A percentile compares a stretch with the other conserved stretches of the same genome.
These are phyloP conservation scores for Hydrotaea cyrtoneurina DNA, from an alignment of 2,888 invertebrate genomes.

Conservation along the genomic window DNA sequence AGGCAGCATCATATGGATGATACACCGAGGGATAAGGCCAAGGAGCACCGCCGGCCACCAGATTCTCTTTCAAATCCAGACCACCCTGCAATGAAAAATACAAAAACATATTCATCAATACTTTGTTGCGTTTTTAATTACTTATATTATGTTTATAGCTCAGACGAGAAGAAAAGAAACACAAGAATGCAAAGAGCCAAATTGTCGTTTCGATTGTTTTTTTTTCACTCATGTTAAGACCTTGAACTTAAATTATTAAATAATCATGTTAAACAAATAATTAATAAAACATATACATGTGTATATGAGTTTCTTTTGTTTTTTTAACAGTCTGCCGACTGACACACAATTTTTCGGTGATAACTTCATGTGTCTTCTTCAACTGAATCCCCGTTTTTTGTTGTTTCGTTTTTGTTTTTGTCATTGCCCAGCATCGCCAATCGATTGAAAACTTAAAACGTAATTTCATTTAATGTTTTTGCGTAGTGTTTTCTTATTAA, in stretches of 20 bases:
- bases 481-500: constrained; percentile 57
- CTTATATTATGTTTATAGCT: background rate
- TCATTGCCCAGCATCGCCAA: too few species aligned
- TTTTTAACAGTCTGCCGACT: constrained; percentile 17
- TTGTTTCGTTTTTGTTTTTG: too few species aligned
- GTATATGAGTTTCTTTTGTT: too few species aligned
- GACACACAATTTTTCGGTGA: background rate
- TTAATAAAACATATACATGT: constrained; percentile 62
- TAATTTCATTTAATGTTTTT: constrained; percentile 51
- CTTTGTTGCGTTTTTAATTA: background rate
- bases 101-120: constrained; percentile 20
- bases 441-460: constrained; percentile 58
- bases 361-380: background rate
- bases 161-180: background rate
- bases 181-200: background rate
- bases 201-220: constrained; percentile 13
- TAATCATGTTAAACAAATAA: constrained; percentile 78
- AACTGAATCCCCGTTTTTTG: background rate
- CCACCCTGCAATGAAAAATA: constrained; percentile 85
- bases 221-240: constrained; percentile 66
- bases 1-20: constrained; percentile 96
- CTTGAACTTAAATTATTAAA: constrained; percentile 77
- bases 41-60: constrained; percentile 89
- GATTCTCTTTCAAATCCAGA: constrained; percentile 93
- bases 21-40: constrained; percentile 96